phyloP scores from a whole-genome alignment of 2,113 vertebrate species.

The Crotalus helleri region DNA sequence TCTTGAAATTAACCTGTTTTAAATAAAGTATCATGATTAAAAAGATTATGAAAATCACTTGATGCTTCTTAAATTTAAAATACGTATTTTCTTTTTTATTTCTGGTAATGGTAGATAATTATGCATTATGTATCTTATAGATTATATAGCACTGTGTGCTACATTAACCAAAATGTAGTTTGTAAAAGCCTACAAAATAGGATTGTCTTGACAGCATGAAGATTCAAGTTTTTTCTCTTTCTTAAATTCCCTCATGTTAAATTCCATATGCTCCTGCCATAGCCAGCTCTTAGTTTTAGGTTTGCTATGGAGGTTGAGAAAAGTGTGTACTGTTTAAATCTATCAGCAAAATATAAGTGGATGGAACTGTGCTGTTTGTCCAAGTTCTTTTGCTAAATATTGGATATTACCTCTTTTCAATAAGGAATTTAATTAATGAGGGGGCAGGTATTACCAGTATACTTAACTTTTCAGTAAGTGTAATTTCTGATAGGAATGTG shows the following conservation, averaged over 20 bases:
- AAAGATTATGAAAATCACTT: background rate
- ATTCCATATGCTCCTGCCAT: background rate
- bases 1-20: constrained; percentile 22
- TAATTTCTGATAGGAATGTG: background rate
- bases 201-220: background rate
- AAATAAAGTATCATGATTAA: fast-evolving
- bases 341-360: background rate
- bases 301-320: background rate
- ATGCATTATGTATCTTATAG: background rate
- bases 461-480: background rate
- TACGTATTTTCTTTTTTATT: background rate
- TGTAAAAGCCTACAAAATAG: background rate
- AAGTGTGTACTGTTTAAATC: background rate
- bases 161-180: background rate
- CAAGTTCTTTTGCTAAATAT: background rate
- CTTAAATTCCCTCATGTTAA: background rate
- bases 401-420: background rate
- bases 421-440: background rate
- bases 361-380: background rate
- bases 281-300: background rate
- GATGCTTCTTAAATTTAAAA: fast-evolving
- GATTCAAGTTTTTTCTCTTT: background rate
- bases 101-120: background rate
- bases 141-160: background rate
- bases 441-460: background rate